Percentiles rank a stretch among this genome's conserved stretches.
These are phyloP conservation scores for Sebastolobus alascanus DNA, from an alignment of 2,797 vertebrate genomes.

Conservation along the genomic window DNA sequence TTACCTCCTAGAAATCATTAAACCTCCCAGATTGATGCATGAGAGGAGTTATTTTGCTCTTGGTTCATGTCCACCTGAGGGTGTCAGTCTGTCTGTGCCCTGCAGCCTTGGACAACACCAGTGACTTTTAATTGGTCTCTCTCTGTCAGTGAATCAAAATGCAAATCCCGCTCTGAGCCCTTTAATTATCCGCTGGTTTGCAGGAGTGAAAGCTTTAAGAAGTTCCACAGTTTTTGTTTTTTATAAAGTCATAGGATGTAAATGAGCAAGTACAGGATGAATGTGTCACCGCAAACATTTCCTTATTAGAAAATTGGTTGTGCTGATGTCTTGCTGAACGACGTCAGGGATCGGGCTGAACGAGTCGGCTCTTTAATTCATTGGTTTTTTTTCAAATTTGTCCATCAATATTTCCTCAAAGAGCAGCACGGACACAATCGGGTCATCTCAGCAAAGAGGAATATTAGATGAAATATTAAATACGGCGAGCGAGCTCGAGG, in stretches of 20 bases:
- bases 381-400: constrained; percentile 10
- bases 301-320: constrained; percentile 34
- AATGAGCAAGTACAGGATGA: constrained; percentile 43
- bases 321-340: constrained; percentile 3
- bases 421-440: background rate
- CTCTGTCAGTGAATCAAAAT: constrained; percentile 70
- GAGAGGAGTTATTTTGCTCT: constrained; percentile 48
- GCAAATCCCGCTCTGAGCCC: constrained; percentile 61
- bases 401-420: constrained; percentile 19
- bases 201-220: constrained; percentile 50
- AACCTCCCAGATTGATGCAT: constrained; percentile 40
- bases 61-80: constrained; percentile 54
- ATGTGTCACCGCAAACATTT: constrained; percentile 23
- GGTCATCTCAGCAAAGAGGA: constrained; percentile 6
- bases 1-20: constrained; percentile 28
- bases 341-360: background rate
- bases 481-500: background rate
- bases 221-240: constrained; percentile 31
- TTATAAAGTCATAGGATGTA: constrained; percentile 55
- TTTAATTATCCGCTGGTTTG: constrained; percentile 71
- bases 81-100: constrained; percentile 71
- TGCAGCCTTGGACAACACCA: constrained; percentile 63
- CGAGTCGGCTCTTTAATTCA: constrained; percentile 18
- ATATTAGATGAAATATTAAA: constrained; percentile 8
- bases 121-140: constrained; percentile 78